These are phyloP conservation scores for Cebus imitator DNA, from an alignment of 2,113 vertebrate species.

Conservation along the genomic window DNA sequence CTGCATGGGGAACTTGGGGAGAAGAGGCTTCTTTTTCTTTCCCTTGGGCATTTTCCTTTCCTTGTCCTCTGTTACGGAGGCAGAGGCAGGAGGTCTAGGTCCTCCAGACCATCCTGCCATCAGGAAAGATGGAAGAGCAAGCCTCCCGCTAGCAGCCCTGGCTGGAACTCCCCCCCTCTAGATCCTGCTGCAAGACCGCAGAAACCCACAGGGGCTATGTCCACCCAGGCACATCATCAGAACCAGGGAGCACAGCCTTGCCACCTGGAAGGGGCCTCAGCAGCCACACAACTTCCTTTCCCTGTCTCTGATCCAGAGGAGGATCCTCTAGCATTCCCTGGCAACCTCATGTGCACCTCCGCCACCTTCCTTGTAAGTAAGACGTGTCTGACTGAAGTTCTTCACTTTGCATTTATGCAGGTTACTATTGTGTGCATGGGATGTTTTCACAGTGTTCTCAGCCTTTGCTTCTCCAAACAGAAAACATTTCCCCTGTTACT, in stretches of 20 bases:
- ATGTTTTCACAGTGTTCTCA: background rate
- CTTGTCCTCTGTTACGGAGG: background rate
- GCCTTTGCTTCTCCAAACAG: background rate
- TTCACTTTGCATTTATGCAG: accelerated
- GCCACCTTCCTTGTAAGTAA: background rate
- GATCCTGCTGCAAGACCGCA: accelerated
- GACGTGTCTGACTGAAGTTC: background rate
- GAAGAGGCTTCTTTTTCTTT: no score
- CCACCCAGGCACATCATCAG: background rate
- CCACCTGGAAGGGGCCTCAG: background rate
- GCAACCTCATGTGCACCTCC: no score
- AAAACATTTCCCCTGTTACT: background rate
- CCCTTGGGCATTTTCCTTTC: no score
- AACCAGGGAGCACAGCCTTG: background rate
- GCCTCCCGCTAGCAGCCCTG: background rate
- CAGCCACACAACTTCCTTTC: background rate
- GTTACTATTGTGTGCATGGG: accelerated
- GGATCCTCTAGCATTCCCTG: accelerated
- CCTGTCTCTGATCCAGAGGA: background rate
- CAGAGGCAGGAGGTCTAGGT: background rate
- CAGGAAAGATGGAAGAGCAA: background rate
- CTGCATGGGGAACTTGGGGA: background rate
- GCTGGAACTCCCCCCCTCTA: background rate
- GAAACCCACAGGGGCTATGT: accelerated
- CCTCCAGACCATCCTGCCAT: background rate